Base-by-base conservation (phyloP, 1,140 invertebrate species). In the Tribolium madens region DNA sequence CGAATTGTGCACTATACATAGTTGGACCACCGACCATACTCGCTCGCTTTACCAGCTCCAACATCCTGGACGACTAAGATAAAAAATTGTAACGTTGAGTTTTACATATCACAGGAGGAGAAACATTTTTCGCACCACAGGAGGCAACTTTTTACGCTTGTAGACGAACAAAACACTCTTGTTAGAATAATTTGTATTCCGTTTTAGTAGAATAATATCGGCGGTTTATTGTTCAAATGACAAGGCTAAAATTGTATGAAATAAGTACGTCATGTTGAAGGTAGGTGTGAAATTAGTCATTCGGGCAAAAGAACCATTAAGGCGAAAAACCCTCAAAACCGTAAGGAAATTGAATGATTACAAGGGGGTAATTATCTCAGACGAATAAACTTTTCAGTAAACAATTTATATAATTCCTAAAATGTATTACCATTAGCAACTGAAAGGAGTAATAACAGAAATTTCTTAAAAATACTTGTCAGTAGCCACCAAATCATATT, bases 31-130 rank as follows among this genome's bases (percentile, higher is more conserved):
- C 73, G 14, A 69, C 69, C 60, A 71, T 73, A 33, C 75, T 79
- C 5, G 73, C 74, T 36, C 74, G 71, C 50, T 78, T 79, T 64
- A 79, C 75, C 48, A 81, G 75, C 68, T 81, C 78, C 69, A 81
- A 74, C 80, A 81, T 81, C 42, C 21, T 75, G 57, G 57, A 64
- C 7, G 53, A 60, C 26, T 64, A 33, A 33, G 17, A 33, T 9
- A 64, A 64, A 64, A 60, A 60, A 60, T 21, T n/a, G n/a, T n/a
- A n/a, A n/a, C n/a, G n/a, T n/a, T 21, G 4, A 31, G 21, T 60
- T 52, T 9, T 52, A 15, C 53, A 13, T 21, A 26, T 26, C 53
- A 17, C 26, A 13, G 50, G n/a, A 26, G 26, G 13, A 17, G 17
- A 60, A 18, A 64, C 4, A 33, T 72, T n/a, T 72, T 72, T 71